Conservation (phyloP, 2,888 invertebrate species). For the Acanthococcus lagerstroemiae region DNA sequence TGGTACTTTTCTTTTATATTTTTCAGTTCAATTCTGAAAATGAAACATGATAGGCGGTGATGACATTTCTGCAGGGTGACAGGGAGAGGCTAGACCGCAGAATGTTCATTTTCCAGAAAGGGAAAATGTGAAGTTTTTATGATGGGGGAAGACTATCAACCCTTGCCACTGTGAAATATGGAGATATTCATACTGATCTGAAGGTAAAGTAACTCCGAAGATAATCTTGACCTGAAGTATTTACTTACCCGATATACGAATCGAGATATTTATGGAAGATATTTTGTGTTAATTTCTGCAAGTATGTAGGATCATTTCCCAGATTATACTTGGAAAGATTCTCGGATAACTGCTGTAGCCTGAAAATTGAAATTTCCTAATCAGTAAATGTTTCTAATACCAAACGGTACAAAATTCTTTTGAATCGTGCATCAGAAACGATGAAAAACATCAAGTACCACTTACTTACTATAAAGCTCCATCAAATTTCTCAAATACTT, state of each 20-base stretch:
- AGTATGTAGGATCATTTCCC: conserved; percentile 65
- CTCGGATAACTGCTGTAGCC: conserved; percentile 49
- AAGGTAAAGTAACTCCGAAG: too few relatives aligned
- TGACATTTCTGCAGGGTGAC: not conserved
- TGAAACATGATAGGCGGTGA: conserved; percentile 19
- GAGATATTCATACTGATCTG: too few relatives aligned
- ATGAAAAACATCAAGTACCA: conserved; percentile 28
- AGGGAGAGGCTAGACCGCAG: too few relatives aligned
- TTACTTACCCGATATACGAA: conserved; percentile 58
- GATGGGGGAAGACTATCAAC: too few relatives aligned
- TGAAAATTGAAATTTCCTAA: too few relatives aligned
- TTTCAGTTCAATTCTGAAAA: conserved; percentile 56
- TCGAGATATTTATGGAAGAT: conserved; percentile 72
- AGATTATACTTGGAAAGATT: conserved; percentile 65
- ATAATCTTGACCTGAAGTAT: too few relatives aligned
- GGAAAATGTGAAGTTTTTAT: too few relatives aligned
- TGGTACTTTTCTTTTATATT: conserved; percentile 69
- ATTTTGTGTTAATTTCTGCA: conserved; percentile 65
- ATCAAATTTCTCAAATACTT: conserved; percentile 79
- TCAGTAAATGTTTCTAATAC: too few relatives aligned
- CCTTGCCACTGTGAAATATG: too few relatives aligned
- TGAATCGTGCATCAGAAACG: not conserved
- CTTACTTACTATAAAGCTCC: conserved; percentile 78
- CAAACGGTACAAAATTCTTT: too few relatives aligned
- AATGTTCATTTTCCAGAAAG: too few relatives aligned